Evolutionary conservation across 1,140 invertebrate genomes (phyloP), one percentile per base, ranked within the genome.

Genomic region (Elysia chlorotica): DNA sequence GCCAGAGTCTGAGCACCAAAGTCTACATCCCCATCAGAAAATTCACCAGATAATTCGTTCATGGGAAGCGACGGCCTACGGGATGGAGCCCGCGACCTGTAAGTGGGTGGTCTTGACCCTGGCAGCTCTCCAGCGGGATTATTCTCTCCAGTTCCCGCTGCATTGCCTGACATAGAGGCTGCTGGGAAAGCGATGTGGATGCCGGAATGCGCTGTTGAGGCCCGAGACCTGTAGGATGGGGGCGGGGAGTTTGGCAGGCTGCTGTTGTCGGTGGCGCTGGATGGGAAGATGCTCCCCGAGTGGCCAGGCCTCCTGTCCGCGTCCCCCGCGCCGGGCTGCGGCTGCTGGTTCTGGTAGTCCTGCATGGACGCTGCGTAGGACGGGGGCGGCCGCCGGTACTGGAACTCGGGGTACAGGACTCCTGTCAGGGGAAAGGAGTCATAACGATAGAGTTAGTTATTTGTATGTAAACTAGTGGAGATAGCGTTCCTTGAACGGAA

Each of bases 301-400:
- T n/a, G n/a, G n/a, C n/a, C n/a, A n/a, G n/a, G 71, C 23, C 74
- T 41, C 54, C 76, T 74, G 33, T 73, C 76, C 59, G 79, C 77
- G 38, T 74, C 68, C 36, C 30, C 48, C 30, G 74, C 31, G 41
- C 56, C 36, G 23, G 36, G 56, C 36, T 78, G 33, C 21, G 75
- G 65, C 37, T 82, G 41, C 69, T 87, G 83, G 38, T 80, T 79
- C 63, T 85, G 80, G 48, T 83, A 86, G 10, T 86, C 84, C 53
- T 86, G 84, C 83, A 86, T 83, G 19, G 86, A 86, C 3, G 83
- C 83, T 71, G 81, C 81, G 72, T 87, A 87, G 2, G 85, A 80
- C 23, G 86, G 86, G 19, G 86, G 86, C 6, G 86, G 86, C 31
- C 82, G 78, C 1, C 85, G 74, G 73, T 84, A 84, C 65, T 82